phyloP scores from a whole-genome alignment of 2,113 vertebrate species.

The Microtus ochrogaster region DNA sequence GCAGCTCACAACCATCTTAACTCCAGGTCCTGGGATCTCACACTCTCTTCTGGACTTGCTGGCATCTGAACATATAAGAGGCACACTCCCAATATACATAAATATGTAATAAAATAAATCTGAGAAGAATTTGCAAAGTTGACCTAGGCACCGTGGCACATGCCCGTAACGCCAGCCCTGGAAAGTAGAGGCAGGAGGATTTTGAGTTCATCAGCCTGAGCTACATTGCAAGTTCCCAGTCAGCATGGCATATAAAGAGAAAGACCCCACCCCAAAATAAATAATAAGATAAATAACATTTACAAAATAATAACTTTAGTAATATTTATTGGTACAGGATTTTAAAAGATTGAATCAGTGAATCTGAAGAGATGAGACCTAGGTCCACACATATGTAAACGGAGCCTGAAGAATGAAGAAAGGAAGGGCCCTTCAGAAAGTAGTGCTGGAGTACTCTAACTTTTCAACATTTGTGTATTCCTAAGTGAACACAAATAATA shows the following conservation, averaged over 20 bases:
- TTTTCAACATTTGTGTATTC: neutral
- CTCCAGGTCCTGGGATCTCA: neutral
- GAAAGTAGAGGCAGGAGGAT: neutral
- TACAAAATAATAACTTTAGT: slow-evolving; percentile 8
- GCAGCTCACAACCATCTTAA: neutral
- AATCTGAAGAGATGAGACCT: neutral
- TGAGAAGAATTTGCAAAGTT: neutral
- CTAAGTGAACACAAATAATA: neutral
- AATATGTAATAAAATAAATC: neutral
- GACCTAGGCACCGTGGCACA: neutral
- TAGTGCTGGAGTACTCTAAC: neutral
- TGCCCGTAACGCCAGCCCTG: neutral
- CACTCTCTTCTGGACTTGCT: neutral
- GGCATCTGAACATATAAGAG: neutral
- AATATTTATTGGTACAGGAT: neutral
- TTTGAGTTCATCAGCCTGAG: neutral
- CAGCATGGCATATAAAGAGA: neutral
- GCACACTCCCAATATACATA: neutral
- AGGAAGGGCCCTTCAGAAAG: neutral
- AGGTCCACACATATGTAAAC: neutral
- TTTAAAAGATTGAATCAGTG: neutral
- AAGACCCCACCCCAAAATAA: neutral
- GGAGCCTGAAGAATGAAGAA: neutral
- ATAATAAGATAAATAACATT: neutral
- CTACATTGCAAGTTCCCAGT: neutral